Conservation (phyloP, 2,888 invertebrate genomes). For the Lasius platythorax region DNA sequence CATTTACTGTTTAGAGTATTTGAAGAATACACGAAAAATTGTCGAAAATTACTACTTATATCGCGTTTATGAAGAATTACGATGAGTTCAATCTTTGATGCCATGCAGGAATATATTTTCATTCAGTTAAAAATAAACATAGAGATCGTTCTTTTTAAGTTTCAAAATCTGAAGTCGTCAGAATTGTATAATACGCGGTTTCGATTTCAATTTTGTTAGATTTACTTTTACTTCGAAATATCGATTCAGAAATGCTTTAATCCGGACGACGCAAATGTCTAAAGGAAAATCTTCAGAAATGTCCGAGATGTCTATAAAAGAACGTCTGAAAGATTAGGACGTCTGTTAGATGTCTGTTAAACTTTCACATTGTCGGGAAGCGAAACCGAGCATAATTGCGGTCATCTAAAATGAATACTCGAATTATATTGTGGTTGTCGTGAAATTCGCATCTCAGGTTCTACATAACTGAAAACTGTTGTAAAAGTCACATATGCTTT, state of each 20-base stretch:
- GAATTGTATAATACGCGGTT: not conserved
- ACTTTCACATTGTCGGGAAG: constrained; percentile 47
- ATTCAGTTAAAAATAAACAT: not conserved
- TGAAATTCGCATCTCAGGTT: constrained; percentile 31
- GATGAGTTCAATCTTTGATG: not conserved
- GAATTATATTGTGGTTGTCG: constrained; percentile 26
- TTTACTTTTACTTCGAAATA: not conserved
- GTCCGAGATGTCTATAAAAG: constrained; percentile 3
- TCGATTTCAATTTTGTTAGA: not conserved
- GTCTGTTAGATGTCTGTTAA: constrained; percentile 44
- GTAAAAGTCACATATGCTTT: constrained; percentile 4
- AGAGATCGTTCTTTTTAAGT: not conserved
- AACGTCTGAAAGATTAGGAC: constrained; percentile 28
- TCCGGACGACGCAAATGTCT: not conserved
- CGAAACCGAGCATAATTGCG: constrained; percentile 44
- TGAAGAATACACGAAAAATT: not conserved
- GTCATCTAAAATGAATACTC: constrained; percentile 39
- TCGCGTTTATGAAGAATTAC: not conserved
- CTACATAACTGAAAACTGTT: constrained; percentile 50
- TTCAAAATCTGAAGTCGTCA: not conserved
- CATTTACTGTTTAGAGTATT: not conserved
- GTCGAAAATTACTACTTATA: not conserved
- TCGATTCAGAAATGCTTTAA: not conserved
- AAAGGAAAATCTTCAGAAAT: constrained; percentile 26
- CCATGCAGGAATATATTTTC: not conserved